Conservation (phyloP, 2,113 vertebrate genomes). For the Sigmodon hispidus region DNA sequence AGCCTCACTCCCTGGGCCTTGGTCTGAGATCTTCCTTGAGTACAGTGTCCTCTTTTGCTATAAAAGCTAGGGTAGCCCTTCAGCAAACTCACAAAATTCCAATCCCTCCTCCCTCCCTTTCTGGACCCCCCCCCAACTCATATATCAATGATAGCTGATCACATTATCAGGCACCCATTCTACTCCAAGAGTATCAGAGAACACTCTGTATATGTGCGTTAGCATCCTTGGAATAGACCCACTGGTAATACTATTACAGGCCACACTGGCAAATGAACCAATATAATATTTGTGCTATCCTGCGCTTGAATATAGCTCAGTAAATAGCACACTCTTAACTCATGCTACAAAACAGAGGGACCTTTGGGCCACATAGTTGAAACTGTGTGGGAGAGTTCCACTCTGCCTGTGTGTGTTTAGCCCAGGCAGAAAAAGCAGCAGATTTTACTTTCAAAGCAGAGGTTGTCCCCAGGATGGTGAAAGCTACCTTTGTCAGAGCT, state of each 20-base stretch:
- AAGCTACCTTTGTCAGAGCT: not conserved
- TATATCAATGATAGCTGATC: not conserved
- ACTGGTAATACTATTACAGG: not conserved
- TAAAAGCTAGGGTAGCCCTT: not conserved
- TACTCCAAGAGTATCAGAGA: too few relatives aligned
- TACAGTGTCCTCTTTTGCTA: too few relatives aligned
- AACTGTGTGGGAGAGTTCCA: not conserved
- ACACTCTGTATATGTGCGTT: not conserved
- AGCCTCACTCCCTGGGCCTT: not conserved
- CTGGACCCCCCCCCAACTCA: not conserved
- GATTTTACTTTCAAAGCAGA: not conserved
- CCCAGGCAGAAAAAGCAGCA: not conserved
- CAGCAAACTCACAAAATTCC: not conserved
- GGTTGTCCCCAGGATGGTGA: not conserved
- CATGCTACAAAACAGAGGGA: not conserved
- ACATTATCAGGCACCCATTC: not conserved
- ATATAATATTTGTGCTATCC: not conserved
- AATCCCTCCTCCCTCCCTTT: not conserved
- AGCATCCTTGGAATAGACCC: not conserved
- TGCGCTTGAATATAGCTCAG: not conserved
- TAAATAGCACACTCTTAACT: not conserved
- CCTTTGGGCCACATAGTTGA: not conserved
- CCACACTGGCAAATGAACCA: not conserved
- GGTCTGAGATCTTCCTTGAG: not conserved
- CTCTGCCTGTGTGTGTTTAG: not conserved